A percentile compares a stretch with the other conserved stretches of the same genome.
Conservation (phyloP, 2,797 vertebrate genomes). For the Crocodylus rhombifer region DNA sequence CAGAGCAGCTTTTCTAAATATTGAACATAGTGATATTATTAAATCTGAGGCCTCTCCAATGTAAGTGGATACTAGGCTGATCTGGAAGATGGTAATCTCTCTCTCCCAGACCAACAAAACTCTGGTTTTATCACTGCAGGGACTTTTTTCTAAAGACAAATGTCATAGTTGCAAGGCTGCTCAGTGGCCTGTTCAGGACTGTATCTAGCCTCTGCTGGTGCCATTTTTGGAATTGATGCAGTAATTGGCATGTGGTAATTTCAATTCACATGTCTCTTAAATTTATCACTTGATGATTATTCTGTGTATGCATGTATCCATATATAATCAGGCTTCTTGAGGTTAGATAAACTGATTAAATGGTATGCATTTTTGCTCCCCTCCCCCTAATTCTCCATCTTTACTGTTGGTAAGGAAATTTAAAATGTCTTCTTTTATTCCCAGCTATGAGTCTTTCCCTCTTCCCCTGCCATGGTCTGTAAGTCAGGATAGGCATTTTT, state of each 20-base stretch:
- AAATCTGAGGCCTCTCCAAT: not conserved
- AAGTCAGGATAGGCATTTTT: not conserved
- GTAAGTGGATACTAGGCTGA: not conserved
- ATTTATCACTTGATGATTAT: not conserved
- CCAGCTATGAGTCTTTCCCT: not conserved
- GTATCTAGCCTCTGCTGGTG: not conserved
- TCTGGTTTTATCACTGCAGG: not conserved
- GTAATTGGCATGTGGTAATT: not conserved
- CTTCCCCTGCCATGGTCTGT: not conserved
- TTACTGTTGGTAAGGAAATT: not conserved
- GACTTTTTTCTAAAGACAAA: not conserved
- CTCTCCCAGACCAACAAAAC: not conserved
- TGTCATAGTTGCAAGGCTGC: not conserved
- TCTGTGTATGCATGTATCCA: not conserved
- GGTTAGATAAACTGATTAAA: not conserved
- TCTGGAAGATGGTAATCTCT: not conserved
- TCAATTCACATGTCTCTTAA: not conserved
- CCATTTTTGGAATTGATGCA: not conserved
- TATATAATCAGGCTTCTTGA: not conserved
- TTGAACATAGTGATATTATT: not conserved
- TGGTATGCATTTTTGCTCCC: not conserved
- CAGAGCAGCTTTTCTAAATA: not conserved
- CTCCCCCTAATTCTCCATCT: too few species aligned
- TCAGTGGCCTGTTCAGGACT: not conserved
- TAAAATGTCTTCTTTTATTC: not conserved